These are phyloP conservation scores for Apocheima hispidaria DNA, from an alignment of 2,888 invertebrate species.

Conservation along the genomic window DNA sequence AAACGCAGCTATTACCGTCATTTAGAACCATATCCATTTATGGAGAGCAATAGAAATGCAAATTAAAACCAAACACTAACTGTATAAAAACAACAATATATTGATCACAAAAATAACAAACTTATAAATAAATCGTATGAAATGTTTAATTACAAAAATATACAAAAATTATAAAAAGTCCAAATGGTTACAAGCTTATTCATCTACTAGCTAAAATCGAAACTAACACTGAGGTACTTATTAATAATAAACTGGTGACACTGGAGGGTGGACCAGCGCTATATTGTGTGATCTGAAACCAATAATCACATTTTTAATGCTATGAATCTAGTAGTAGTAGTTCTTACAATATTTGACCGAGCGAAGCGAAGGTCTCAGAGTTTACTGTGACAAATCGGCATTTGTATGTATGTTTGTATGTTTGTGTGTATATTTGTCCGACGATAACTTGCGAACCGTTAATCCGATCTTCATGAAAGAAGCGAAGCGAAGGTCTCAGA, in stretches of 20 bases:
- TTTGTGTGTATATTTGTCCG: too few species aligned
- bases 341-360: too few species aligned
- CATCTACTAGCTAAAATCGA: constrained; percentile 31
- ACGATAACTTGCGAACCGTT: too few species aligned
- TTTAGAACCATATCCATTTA: too few species aligned
- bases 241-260: constrained; percentile 38
- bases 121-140: constrained; percentile 2
- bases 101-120: constrained; percentile 4
- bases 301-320: not conserved
- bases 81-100: constrained; percentile 3
- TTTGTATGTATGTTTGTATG: too few species aligned
- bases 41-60: too few species aligned
- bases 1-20: too few species aligned
- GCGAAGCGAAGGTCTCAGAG: too few species aligned
- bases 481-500: too few species aligned
- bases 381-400: too few species aligned
- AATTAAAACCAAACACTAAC: not conserved
- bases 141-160: not conserved
- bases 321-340: too few species aligned
- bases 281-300: constrained; percentile 48
- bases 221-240: constrained; percentile 27
- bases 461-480: too few species aligned
- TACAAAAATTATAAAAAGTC: not conserved
- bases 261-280: constrained; percentile 43
- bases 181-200: not conserved